phyloP scores from a whole-genome alignment of 2,113 vertebrate species.

The Serilophus lunatus region DNA sequence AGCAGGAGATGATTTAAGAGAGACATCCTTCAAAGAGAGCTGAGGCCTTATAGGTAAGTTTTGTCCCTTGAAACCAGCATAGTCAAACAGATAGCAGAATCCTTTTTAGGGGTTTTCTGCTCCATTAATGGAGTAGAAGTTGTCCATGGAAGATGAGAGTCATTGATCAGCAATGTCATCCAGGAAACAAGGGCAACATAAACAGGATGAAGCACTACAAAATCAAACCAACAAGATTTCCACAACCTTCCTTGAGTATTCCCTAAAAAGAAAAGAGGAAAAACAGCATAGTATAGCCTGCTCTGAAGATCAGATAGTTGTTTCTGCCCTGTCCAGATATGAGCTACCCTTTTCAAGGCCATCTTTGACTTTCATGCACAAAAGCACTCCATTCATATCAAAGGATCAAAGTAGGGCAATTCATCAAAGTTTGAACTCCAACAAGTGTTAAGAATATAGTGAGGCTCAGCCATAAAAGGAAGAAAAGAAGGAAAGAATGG shows the following conservation, averaged over 20 bases:
- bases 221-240: background rate
- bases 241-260: background rate
- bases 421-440: background rate
- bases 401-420: background rate
- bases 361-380: background rate
- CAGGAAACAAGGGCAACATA: background rate
- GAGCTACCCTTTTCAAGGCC: background rate
- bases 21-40: too few species aligned
- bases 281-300: background rate
- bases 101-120: background rate
- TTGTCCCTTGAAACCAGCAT: background rate
- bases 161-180: background rate
- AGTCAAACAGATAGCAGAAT: background rate
- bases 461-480: background rate
- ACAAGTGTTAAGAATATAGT: background rate
- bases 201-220: background rate
- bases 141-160: background rate
- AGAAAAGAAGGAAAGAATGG: background rate
- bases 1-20: too few species aligned
- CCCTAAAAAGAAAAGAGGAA: background rate
- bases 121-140: background rate
- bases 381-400: background rate
- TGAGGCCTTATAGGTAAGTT: background rate
- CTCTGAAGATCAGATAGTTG: background rate
- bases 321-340: background rate